These are phyloP conservation scores for Sus scrofa DNA, from an alignment of 2,113 vertebrate genomes.

Conservation along the genomic window DNA sequence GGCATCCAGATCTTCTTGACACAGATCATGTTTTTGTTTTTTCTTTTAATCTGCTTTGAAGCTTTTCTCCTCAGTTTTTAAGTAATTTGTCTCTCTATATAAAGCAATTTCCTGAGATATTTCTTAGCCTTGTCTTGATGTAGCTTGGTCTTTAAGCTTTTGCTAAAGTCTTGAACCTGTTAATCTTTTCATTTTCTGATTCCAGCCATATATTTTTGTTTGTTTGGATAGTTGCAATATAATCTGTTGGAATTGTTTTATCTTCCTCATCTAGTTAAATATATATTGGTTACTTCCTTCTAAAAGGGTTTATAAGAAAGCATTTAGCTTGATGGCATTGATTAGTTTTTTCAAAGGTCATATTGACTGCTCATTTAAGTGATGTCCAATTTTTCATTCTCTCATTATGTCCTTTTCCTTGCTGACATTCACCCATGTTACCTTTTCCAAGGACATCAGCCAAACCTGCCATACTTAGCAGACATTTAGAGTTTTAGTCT, in stretches of 20 bases:
- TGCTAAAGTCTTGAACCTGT: not conserved
- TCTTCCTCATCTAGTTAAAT: not conserved
- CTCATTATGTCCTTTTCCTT: not conserved
- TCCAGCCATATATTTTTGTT: not conserved
- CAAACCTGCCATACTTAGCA: not conserved
- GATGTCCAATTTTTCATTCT: not conserved
- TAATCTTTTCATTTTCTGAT: constrained; percentile 27
- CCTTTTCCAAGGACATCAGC: not conserved
- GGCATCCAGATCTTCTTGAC: not conserved
- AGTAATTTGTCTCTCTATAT: not conserved
- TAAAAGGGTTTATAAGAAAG: constrained; percentile 21
- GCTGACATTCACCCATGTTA: not conserved
- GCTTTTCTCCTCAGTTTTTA: not conserved
- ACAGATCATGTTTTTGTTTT: not conserved
- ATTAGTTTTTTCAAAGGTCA: not conserved
- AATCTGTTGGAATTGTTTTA: not conserved
- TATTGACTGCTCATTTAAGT: not conserved
- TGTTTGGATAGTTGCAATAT: not conserved
- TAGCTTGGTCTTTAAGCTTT: not conserved
- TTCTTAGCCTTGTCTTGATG: not conserved
- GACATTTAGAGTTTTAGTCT: not conserved
- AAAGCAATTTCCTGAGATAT: not conserved
- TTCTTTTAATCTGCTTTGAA: not conserved
- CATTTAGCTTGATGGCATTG: not conserved
- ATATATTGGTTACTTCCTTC: not conserved